Evolutionary conservation across 1,140 invertebrate species (phyloP), one percentile per base, ranked within the genome.

Genomic region (Macrobrachium nipponense): DNA sequence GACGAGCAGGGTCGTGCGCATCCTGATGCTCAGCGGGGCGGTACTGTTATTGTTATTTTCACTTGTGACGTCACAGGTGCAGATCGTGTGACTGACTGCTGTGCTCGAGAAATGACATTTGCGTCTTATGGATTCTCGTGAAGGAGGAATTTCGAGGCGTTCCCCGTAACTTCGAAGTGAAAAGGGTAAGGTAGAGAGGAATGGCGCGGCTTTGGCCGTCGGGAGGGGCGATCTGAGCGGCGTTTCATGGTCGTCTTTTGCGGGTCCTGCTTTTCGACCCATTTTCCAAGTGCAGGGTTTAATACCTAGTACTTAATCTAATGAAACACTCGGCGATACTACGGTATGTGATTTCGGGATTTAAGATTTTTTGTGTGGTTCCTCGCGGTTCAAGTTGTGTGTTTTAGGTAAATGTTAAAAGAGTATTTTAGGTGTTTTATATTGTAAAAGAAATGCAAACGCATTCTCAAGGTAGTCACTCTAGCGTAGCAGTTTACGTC

Each of bases 1-100:
- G 27, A 51, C 4, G 27, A 36, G 27, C 4, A 51, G 51, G 51
- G 7, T 10, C 51, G 6, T 44, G 60, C 62, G 60, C 78, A 66
- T 62, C 14, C 20, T 14, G 73, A n/a, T 8, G 12, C 44, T 76
- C 73, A 76, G 10, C 73, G 73, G 73, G 73, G 73, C 73, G 73
- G 73, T 76, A 58, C 44, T 76, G 73, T 76, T 76, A 58, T 76
- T 76, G 73, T 76, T 70, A 27, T 70, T 20, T 76, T 18, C 14
- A 36, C 72, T 58, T n/a, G 73, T 76, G 73, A 76, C 73, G 73
- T 76, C 72, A 73, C 27, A n/a, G 18, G 14, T 51, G 51, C 51
- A 15, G 14, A 18, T 73, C 72, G 44, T 76, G 59, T 76, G 73
- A 75, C 36, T 58, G 2, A 44, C 23, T 20, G 23, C 23, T 76